Evolutionary conservation across 1,140 invertebrate genomes (phyloP).

Genomic region (Telenomus remus): DNA sequence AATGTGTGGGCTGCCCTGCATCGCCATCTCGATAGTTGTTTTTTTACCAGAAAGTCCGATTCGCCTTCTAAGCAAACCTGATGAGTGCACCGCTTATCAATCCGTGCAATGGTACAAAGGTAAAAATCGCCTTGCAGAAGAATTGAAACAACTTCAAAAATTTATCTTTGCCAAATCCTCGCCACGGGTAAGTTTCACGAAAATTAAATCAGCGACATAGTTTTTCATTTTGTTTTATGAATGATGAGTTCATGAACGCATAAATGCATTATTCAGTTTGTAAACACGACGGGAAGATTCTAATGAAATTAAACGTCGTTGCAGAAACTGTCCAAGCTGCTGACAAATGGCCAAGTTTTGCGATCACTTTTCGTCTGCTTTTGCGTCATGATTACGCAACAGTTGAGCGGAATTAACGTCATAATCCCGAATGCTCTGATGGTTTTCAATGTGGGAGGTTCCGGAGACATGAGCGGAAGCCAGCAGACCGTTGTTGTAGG

Average conservation of each 20-base stretch:
- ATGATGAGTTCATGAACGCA: neutral
- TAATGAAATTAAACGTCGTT: constrained; percentile 2
- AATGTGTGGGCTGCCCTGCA: constrained; percentile 78
- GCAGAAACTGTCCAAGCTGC: constrained; percentile 33
- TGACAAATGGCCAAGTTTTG: constrained; percentile 58
- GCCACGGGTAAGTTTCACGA: constrained; percentile 31
- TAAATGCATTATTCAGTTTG: too few relatives aligned
- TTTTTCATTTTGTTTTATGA: neutral
- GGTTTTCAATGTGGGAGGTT: constrained; percentile 81
- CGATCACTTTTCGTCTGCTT: constrained; percentile 83
- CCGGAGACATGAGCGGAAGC: constrained; percentile 76
- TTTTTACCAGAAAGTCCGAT: constrained; percentile 84
- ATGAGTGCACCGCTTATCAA: constrained; percentile 74
- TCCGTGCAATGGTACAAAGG: constrained; percentile 81
- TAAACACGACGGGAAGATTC: neutral
- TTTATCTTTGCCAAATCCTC: constrained; percentile 20
- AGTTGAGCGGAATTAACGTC: constrained; percentile 88
- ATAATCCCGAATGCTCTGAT: constrained; percentile 86
- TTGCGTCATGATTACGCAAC: constrained; percentile 86
- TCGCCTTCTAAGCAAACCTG: constrained; percentile 52
- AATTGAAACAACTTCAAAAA: constrained; percentile 71
- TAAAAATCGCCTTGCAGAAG: constrained; percentile 73
- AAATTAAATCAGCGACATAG: neutral
- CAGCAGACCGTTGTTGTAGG: constrained; percentile 84
- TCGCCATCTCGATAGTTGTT: constrained; percentile 65